Percentiles rank a stretch among this genome's conserved stretches.
Conservation (phyloP, 2,888 invertebrate genomes). For the Phytoseiulus persimilis region DNA sequence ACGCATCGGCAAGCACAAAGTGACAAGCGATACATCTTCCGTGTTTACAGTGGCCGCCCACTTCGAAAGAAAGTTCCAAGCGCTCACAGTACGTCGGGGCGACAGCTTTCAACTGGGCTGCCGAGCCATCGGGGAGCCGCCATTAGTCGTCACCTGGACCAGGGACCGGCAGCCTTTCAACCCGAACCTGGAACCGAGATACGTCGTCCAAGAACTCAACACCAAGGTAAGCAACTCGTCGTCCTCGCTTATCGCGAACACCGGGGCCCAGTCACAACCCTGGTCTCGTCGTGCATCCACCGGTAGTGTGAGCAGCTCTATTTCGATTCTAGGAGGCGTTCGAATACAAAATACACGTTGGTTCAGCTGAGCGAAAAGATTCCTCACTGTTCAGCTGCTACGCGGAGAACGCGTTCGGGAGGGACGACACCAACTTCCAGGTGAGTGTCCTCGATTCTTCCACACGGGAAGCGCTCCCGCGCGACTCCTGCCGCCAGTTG, state of each 20-base stretch:
- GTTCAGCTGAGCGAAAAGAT: conserved; percentile 48
- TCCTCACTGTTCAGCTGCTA: conserved; percentile 50
- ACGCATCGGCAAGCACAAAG: neutral
- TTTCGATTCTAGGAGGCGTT: conserved; percentile 47
- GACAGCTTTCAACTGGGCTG: conserved; percentile 50
- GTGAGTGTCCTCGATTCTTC: conserved; percentile 49
- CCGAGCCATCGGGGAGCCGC: conserved; percentile 50
- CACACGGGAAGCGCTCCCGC: conserved; percentile 18
- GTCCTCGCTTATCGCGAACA: too few species aligned
- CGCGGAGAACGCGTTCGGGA: conserved; percentile 50
- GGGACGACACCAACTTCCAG: conserved; percentile 48
- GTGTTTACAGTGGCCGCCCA: conserved; percentile 45
- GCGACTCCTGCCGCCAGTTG: neutral
- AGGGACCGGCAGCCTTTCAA: conserved; percentile 45
- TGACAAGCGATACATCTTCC: conserved; percentile 5
- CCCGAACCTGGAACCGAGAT: conserved; percentile 43
- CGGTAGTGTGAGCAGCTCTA: too few species aligned
- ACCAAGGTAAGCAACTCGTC: conserved; percentile 13
- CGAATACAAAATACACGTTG: conserved; percentile 48
- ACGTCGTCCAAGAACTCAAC: conserved; percentile 38
- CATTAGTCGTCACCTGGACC: conserved; percentile 50
- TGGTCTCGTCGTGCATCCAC: too few species aligned
- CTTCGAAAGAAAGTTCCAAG: conserved; percentile 48
- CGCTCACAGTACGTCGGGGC: conserved; percentile 49
- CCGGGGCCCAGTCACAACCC: neutral